Evolutionary conservation across 2,113 vertebrate genomes (phyloP).

Genomic region (Hippocampus zosterae): DNA sequence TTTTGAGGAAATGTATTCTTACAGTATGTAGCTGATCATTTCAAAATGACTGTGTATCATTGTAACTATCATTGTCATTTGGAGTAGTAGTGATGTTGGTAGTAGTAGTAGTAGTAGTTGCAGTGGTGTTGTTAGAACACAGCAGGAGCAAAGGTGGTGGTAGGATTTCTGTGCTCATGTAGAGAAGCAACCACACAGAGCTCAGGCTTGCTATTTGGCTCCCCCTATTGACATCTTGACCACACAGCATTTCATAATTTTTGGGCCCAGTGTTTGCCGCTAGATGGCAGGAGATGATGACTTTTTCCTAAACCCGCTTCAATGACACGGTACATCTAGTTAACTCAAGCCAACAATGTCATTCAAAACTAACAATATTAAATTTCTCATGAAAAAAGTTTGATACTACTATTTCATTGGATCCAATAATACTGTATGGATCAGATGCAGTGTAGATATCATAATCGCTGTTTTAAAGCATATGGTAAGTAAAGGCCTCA

Average conservation of each 20-base stretch:
- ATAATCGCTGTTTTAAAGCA: not conserved
- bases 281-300: conserved; percentile 49
- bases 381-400: too few relatives aligned
- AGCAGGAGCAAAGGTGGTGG: not conserved
- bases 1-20: not conserved
- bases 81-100: too few relatives aligned
- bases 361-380: not conserved
- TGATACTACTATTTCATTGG: too few relatives aligned
- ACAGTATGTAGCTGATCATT: too few relatives aligned
- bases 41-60: not conserved
- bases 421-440: too few relatives aligned
- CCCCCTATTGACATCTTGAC: conserved; percentile 48
- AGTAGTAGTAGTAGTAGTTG: too few relatives aligned
- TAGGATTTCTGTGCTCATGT: not conserved
- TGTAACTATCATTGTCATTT: not conserved
- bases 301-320: not conserved
- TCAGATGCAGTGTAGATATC: not conserved
- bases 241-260: not conserved
- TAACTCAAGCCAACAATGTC: not conserved
- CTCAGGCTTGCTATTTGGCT: conserved; percentile 16
- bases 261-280: conserved; percentile 16
- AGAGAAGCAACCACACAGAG: not conserved
- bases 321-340: not conserved
- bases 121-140: too few relatives aligned
- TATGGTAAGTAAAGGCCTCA: not conserved